Evolutionary conservation across 2,888 invertebrate species (phyloP), one percentile per base, ranked within the genome.

Genomic region (Nineta flava): DNA sequence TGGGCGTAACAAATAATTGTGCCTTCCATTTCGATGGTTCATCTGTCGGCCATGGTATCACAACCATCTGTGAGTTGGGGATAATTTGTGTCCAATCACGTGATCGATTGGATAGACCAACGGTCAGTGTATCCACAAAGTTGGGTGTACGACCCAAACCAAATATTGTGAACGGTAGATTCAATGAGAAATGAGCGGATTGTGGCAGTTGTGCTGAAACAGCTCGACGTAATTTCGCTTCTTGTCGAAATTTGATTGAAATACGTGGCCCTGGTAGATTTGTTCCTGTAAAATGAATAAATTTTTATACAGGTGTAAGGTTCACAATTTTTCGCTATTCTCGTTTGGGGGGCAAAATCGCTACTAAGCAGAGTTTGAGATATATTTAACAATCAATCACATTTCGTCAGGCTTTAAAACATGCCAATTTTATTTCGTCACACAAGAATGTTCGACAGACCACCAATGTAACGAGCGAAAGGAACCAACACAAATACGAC

Each of bases 141-240:
- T 99, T 99, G 2, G 97, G 96, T 35, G 94, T 94, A 52, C 94
- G 79, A 2, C 97, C 99, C n/a, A 99, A 72, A 2, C 99, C 99
- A 68, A 99, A 97, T 55, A 94, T 85, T 0, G 87, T 86, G 65
- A 92, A 99, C 0, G 99, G 97, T 50, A 96, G 69, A 65, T 94
- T 92, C n/a, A 99, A 73, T 2, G 93, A 80, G 64, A 87, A 86
- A 64, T 95, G 87, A 1, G 93, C 87, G 19, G 93, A 91, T 65
- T 95, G 94, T 0, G 92, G 83, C 45, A 95, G 65, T 64, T 97
- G 96, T 0, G 87, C 83, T 48, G 90, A 87, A 15, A 82, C 80
- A 21, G 90, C 90, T 52, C 79, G 81, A 54, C 90, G 79, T 47
- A 76, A 74, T 47, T 76, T 77, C 1, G 93, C 93, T 63, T 91